A percentile compares a stretch with the other conserved stretches of the same genome.
phyloP scores from a whole-genome alignment of 2,113 vertebrate genomes.

The Phrynosoma platyrhinos region DNA sequence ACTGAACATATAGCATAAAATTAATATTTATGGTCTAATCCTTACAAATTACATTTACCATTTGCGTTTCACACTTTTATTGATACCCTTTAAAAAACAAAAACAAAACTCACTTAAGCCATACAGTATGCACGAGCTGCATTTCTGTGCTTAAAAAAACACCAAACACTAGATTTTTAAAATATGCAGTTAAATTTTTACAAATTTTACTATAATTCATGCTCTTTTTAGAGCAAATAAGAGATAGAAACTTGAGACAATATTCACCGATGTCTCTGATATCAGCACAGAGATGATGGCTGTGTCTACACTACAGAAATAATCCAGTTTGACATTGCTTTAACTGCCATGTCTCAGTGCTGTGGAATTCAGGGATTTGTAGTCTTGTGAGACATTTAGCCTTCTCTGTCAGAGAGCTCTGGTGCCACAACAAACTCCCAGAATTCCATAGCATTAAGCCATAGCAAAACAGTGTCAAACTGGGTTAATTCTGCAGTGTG shows the following conservation, averaged over 20 bases:
- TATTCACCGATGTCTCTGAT: background rate
- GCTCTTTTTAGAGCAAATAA: background rate
- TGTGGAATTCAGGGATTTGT: no score
- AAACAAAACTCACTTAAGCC: background rate
- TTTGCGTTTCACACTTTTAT: background rate
- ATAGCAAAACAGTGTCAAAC: no score
- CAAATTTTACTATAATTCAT: background rate
- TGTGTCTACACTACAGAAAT: no score
- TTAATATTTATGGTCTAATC: background rate
- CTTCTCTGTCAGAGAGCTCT: no score
- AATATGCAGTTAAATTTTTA: background rate
- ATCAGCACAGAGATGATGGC: no score
- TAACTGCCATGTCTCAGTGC: no score
- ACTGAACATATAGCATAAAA: fast-evolving
- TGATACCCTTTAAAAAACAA: background rate
- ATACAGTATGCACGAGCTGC: no score
- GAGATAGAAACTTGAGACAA: background rate
- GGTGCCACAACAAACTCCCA: no score
- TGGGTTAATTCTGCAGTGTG: no score
- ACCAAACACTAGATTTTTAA: background rate
- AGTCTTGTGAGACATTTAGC: no score
- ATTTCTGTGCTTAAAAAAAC: background rate
- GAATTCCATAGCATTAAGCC: no score
- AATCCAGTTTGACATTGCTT: no score
- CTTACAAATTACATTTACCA: background rate